These are phyloP conservation scores for Drosophila sturtevanti DNA, from an alignment of 1,140 invertebrate species.

Conservation along the genomic window DNA sequence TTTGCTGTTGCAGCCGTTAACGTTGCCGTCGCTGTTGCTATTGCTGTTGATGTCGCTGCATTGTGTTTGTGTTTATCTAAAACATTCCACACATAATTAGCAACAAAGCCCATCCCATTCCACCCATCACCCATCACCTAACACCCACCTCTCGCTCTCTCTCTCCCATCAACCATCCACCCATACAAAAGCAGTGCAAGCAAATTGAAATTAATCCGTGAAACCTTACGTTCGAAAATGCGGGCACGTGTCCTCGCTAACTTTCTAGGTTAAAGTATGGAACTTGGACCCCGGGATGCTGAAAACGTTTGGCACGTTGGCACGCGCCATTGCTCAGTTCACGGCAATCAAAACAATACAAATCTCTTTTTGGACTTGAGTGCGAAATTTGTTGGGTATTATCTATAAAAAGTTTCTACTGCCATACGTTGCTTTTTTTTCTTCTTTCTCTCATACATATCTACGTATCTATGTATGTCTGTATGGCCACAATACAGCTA, in stretches of 20 bases:
- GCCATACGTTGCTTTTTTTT: constrained; percentile 69
- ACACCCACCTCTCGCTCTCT: no score
- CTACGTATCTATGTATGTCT: constrained; percentile 56
- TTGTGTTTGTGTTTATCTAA: constrained; percentile 75
- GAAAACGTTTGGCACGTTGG: constrained; percentile 9
- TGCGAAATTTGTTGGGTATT: constrained; percentile 59
- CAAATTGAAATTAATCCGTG: constrained; percentile 82
- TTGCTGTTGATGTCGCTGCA: constrained; percentile 41
- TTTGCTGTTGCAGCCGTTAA: constrained; percentile 46
- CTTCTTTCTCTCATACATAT: constrained; percentile 45
- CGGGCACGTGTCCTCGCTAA: constrained; percentile 70
- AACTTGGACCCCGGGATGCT: constrained; percentile 18
- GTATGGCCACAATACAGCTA: constrained; percentile 31
- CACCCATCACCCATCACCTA: not conserved
- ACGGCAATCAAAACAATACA: constrained; percentile 73
- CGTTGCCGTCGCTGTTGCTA: constrained; percentile 4
- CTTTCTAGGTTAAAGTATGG: constrained; percentile 23
- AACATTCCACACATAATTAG: constrained; percentile 81
- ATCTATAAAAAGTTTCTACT: constrained; percentile 36
- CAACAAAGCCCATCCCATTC: constrained; percentile 54
- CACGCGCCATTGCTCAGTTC: constrained; percentile 35
- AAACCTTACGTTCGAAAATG: constrained; percentile 78
- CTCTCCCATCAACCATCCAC: not conserved
- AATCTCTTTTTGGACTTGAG: constrained; percentile 45
- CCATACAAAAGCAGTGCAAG: constrained; percentile 25